Base-by-base conservation (phyloP, 2,113 vertebrate species). In the Nothobranchius furzeri region DNA sequence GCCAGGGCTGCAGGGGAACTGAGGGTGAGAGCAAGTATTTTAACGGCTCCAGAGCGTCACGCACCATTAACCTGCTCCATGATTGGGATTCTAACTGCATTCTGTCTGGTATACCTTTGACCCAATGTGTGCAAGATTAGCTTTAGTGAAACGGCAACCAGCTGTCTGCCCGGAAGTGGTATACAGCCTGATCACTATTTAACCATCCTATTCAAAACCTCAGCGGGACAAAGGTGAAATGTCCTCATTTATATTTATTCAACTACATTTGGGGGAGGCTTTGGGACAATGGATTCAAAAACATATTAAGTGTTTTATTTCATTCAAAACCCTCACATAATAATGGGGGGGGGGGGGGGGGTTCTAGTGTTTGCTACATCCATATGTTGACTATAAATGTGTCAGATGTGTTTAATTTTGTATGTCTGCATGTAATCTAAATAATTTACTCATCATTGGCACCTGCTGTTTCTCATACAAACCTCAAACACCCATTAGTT, bases 131-230 rank as follows among this genome's bases (percentile, higher is more conserved):
- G 63, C 68, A 68, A 58, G 79, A 85, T 86, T 85, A 87, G 85
- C 75, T 81, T 64, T 64, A 82, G 89, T 90, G 60, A 90, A 92
- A 84, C 64, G 66, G 73, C 78, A 89, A 89, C 84, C 85, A 85
- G 20, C 76, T 55, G 67, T 79, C 63, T 70, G 72, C 52, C 56
- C 64, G 80, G 76, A 81, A 80, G 59, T 69, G 45, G 87, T 78
- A 90, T 74, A 82, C 65, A 63, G 70, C 51, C 61, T 69, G 65
- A 73, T 82, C 78, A 87, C 85, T 88, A 69, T 89, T 91, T 90
- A 92, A 91, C 90, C 78, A 70, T 72, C 35, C 14, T 14, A 36
- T 76, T 67, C 30, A 52, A 67, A 52, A 58, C 30, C 54, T 37
- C 42, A 4, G 37, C 53, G 37, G 51, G 49, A 6, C 37, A 52